Percentiles rank a stretch among this genome's conserved stretches.
These are phyloP conservation scores for Rhinoraja longicauda DNA, from an alignment of 2,797 vertebrate genomes.

Conservation along the genomic window DNA sequence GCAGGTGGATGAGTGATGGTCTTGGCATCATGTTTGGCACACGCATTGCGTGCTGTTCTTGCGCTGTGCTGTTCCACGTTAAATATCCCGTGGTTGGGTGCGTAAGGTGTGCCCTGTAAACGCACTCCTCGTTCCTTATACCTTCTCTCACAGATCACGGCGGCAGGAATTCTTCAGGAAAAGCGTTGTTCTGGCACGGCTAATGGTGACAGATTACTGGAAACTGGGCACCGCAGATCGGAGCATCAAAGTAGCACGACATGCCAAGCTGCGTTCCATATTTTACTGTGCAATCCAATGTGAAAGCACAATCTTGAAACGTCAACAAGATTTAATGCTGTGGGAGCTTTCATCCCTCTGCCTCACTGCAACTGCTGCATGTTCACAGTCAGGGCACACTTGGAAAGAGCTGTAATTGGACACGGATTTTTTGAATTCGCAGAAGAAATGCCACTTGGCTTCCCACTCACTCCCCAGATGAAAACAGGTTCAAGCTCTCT, in stretches of 20 bases:
- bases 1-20: no score
- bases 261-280: no score
- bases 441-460: neutral
- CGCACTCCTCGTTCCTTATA: neutral
- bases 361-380: neutral
- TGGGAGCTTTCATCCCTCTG: neutral
- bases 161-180: neutral
- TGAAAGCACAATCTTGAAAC: no score
- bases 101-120: neutral
- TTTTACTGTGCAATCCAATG: no score
- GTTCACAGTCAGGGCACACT: neutral
- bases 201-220: no score
- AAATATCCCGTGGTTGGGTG: neutral
- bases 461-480: neutral
- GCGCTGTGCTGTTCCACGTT: no score
- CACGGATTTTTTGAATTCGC: neutral
- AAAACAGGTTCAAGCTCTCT: neutral
- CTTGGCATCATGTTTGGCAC: no score
- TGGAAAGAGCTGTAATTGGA: neutral
- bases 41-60: no score
- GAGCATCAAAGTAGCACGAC: no score
- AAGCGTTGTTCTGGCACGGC: no score
- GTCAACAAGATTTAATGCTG: no score
- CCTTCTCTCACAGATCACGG: neutral
- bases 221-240: neutral